These are phyloP conservation scores for Drosophila quasianomalipes DNA, from an alignment of 2,888 invertebrate genomes.

Conservation along the genomic window DNA sequence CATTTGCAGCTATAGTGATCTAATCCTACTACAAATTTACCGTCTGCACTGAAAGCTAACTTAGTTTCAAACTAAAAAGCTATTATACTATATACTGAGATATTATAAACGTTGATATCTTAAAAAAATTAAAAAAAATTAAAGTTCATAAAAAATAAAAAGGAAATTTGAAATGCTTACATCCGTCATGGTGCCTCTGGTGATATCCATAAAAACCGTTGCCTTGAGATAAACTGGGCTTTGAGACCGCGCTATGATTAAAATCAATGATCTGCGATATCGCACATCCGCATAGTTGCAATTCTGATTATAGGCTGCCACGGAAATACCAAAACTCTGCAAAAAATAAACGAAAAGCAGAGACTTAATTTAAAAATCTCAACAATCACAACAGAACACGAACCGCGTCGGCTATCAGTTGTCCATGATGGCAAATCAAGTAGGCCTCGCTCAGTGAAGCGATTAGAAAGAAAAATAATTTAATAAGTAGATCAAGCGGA, in stretches of 20 bases:
- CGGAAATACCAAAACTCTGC: constrained; percentile 62
- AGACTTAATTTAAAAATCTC: not conserved
- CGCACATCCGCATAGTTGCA: constrained; percentile 72
- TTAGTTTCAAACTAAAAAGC: not conserved
- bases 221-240: constrained; percentile 73
- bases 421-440: constrained; percentile 79
- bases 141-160: not conserved
- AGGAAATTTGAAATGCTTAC: constrained; percentile 48
- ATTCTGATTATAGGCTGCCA: constrained; percentile 74
- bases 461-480: constrained; percentile 72
- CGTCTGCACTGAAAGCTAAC: not conserved
- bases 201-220: constrained; percentile 73
- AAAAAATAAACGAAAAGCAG: not conserved
- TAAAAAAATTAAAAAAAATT: too few species aligned
- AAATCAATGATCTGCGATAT: constrained; percentile 68
- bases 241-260: constrained; percentile 77
- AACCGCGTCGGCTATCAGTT: constrained; percentile 75
- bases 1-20: not conserved
- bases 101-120: not conserved
- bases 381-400: constrained; percentile 6
- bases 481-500: constrained; percentile 60
- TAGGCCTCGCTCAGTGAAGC: constrained; percentile 76
- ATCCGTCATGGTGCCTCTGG: constrained; percentile 73
- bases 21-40: too few species aligned
- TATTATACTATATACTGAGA: not conserved